These are phyloP conservation scores for Melinaea menophilus DNA, from an alignment of 2,888 invertebrate genomes.

Conservation along the genomic window DNA sequence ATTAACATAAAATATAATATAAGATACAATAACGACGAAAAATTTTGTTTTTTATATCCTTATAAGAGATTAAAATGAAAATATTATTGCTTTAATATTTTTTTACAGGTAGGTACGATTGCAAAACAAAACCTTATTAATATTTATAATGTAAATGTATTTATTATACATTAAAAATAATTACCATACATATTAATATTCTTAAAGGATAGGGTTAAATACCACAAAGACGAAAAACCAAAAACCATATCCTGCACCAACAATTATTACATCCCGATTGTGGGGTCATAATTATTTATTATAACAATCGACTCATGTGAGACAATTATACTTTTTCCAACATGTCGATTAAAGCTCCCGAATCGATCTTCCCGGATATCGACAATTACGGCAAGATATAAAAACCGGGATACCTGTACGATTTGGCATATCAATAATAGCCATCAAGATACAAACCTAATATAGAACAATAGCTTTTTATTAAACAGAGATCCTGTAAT, in stretches of 20 bases:
- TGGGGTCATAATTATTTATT: conserved; percentile 42
- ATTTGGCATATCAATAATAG: background rate
- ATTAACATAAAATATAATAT: background rate
- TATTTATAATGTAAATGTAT: too few species aligned
- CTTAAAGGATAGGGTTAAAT: background rate
- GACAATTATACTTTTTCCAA: conserved; percentile 68
- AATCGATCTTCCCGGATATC: conserved; percentile 73
- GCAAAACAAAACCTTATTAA: background rate
- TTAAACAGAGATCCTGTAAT: too few species aligned
- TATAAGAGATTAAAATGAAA: too few species aligned
- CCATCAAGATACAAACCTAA: background rate
- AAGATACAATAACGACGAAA: too few species aligned
- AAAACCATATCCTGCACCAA: conserved; percentile 28
- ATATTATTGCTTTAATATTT: too few species aligned
- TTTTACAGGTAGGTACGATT: too few species aligned
- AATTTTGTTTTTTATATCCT: too few species aligned
- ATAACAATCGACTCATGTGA: conserved; percentile 51
- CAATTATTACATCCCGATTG: conserved; percentile 35
- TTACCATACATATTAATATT: background rate
- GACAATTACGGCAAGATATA: conserved; percentile 65
- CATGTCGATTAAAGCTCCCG: conserved; percentile 59
- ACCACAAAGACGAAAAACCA: conserved; percentile 13
- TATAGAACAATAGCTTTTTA: too few species aligned
- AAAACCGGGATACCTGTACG: conserved; percentile 38
- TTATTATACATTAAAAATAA: background rate